phyloP scores from a whole-genome alignment of 1,140 invertebrate species.

The Lucilia sericata region DNA sequence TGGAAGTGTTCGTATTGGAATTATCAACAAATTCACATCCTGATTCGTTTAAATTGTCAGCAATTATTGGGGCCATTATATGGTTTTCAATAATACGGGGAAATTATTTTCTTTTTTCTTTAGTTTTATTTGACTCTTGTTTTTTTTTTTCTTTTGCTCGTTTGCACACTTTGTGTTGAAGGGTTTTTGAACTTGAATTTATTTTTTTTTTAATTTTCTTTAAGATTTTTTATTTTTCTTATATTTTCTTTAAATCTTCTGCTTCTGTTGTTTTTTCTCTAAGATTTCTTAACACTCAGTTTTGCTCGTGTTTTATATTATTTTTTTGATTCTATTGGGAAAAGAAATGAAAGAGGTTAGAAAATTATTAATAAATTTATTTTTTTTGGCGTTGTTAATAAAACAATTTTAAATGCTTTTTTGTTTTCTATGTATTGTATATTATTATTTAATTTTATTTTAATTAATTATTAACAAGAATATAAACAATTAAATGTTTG shows the following conservation, averaged over 20 bases:
- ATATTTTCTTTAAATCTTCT: neutral
- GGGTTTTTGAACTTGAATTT: slow-evolving; percentile 13
- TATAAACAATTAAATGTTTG: neutral
- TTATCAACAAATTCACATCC: slow-evolving; percentile 66
- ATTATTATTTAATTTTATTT: neutral
- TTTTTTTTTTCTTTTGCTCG: slow-evolving; percentile 45
- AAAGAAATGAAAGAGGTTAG: neutral
- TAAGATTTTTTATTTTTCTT: neutral
- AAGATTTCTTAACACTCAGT: neutral
- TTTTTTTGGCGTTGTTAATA: neutral
- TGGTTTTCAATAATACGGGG: slow-evolving; percentile 45
- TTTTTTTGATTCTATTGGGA: neutral
- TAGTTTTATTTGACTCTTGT: slow-evolving; percentile 47
- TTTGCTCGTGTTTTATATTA: neutral
- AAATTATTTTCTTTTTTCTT: slow-evolving; percentile 52
- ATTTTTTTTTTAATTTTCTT: neutral
- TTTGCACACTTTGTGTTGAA: slow-evolving; percentile 19
- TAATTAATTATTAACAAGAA: neutral
- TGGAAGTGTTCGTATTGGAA: slow-evolving; percentile 23
- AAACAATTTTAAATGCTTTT: neutral
- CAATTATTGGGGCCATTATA: slow-evolving; percentile 68
- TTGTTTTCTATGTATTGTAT: neutral
- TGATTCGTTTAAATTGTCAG: slow-evolving; percentile 66
- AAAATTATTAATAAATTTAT: neutral
- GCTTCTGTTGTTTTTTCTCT: neutral